These are phyloP conservation scores for Garra rufa DNA, from an alignment of 2,113 vertebrate species.

Conservation along the genomic window DNA sequence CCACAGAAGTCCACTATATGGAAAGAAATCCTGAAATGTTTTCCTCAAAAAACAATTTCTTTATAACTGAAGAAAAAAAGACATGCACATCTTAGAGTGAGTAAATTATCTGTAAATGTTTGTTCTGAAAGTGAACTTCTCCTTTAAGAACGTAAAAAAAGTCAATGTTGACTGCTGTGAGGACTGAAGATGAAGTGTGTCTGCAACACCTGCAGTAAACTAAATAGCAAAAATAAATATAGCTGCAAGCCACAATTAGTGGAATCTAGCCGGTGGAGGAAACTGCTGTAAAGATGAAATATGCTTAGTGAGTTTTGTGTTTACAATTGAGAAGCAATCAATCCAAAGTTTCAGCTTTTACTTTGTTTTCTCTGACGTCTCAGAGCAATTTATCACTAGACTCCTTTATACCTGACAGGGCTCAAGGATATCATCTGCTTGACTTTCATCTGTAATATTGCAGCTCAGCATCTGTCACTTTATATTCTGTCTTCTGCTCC, in stretches of 20 bases:
- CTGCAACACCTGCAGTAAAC: neutral
- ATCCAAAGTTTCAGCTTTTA: conserved; percentile 1
- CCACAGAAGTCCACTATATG: no score
- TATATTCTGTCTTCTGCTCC: neutral
- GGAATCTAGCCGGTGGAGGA: neutral
- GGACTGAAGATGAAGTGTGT: neutral
- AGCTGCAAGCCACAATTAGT: conserved; percentile 3
- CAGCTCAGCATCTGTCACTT: conserved; percentile 26
- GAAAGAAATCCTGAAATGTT: no score
- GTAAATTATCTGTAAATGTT: no score
- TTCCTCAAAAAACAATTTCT: no score
- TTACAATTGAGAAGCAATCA: neutral
- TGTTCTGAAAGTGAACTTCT: no score
- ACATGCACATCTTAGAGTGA: no score
- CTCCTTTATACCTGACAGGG: conserved; percentile 16
- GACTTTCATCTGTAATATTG: conserved; percentile 14
- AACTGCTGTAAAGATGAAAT: conserved; percentile 5
- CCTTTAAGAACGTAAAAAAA: neutral
- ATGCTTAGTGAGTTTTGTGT: conserved; percentile 7
- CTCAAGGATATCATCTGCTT: conserved; percentile 17
- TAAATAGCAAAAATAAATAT: neutral
- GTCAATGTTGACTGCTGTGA: neutral
- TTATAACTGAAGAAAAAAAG: no score
- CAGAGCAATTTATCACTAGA: conserved; percentile 14
- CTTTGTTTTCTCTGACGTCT: conserved; percentile 1